Percentiles rank a stretch among this genome's conserved stretches.
Evolutionary conservation across 2,888 invertebrate genomes (phyloP).

Genomic region (Nemapogon koenigi): DNA sequence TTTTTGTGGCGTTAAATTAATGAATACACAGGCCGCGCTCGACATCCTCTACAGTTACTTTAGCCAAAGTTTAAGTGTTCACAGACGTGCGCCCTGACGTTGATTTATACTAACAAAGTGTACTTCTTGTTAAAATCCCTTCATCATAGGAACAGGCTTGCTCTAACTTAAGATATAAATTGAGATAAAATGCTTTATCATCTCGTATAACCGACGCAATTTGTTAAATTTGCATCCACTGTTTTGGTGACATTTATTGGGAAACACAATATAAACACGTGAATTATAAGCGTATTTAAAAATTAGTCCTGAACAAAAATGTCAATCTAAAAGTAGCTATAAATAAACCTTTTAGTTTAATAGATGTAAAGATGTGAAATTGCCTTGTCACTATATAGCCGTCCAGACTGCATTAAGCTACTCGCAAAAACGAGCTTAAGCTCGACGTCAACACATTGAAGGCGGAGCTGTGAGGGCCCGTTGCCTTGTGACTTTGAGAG

Average conservation of each 20-base stretch:
- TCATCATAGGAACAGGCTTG: conserved; percentile 8
- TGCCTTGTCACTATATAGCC: conserved; percentile 9
- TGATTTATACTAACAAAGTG: conserved; percentile 15
- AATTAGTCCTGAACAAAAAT: too few species aligned
- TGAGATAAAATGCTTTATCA: conserved; percentile 7
- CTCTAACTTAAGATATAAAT: conserved; percentile 2
- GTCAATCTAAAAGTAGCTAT: too few species aligned
- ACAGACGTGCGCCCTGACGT: conserved; percentile 12
- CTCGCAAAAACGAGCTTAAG: conserved; percentile 40
- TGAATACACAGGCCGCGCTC: conserved; percentile 10
- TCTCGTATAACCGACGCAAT: conserved; percentile 6
- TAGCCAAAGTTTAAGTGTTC: conserved; percentile 14
- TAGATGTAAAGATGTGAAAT: conserved; percentile 10
- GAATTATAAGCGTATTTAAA: too few species aligned
- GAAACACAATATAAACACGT: too few species aligned
- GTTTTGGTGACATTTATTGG: too few species aligned
- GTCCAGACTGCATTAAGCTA: conserved; percentile 28
- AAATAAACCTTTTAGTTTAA: conserved; percentile 9
- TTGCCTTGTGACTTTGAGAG: conserved; percentile 8
- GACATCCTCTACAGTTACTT: conserved; percentile 10
- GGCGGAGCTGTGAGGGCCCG: conserved; percentile 13
- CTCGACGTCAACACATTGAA: conserved; percentile 29
- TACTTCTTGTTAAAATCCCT: conserved; percentile 13
- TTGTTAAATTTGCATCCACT: too few species aligned
- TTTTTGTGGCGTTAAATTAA: conserved; percentile 12